Evolutionary conservation across 2,113 vertebrate species (phyloP).

Genomic region (Panthera leo): DNA sequence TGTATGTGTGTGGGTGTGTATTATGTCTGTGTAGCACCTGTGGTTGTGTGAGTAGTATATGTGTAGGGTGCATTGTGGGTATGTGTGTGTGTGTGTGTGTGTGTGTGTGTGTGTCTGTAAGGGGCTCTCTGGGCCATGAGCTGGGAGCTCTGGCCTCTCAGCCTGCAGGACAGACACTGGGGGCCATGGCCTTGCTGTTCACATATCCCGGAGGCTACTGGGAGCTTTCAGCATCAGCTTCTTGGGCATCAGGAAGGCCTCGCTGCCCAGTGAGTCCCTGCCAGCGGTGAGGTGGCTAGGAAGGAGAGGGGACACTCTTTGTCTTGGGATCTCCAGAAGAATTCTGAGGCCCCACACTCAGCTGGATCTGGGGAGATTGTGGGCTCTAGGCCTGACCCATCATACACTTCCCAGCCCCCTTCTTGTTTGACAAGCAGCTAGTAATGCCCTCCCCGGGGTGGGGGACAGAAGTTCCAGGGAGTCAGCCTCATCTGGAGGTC

Average conservation of each 20-base stretch:
- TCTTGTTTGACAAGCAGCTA: not conserved
- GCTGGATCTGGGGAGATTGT: not conserved
- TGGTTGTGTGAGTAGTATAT: not conserved
- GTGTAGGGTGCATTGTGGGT: not conserved
- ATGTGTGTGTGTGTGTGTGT: not conserved
- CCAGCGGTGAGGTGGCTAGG: too few species aligned
- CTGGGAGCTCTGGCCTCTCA: not conserved
- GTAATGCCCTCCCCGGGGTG: rapidly evolving
- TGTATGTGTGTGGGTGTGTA: not conserved
- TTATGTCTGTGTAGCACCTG: not conserved
- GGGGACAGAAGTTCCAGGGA: not conserved
- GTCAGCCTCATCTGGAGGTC: not conserved
- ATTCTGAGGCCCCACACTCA: not conserved
- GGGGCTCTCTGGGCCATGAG: not conserved
- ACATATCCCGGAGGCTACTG: not conserved
- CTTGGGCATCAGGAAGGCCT: not conserved
- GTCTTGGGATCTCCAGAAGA: not conserved
- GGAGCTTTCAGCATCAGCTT: not conserved
- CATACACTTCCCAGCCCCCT: not conserved
- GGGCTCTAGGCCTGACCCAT: not conserved
- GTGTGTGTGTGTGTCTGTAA: not conserved
- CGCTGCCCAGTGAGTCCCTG: not conserved
- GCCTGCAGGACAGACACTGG: not conserved
- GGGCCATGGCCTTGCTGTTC: not conserved
- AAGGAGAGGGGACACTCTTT: not conserved